A percentile compares a stretch with the other conserved stretches of the same genome.
phyloP scores from a whole-genome alignment of 2,888 invertebrate species.

The Lasioglossum pauxillum region DNA sequence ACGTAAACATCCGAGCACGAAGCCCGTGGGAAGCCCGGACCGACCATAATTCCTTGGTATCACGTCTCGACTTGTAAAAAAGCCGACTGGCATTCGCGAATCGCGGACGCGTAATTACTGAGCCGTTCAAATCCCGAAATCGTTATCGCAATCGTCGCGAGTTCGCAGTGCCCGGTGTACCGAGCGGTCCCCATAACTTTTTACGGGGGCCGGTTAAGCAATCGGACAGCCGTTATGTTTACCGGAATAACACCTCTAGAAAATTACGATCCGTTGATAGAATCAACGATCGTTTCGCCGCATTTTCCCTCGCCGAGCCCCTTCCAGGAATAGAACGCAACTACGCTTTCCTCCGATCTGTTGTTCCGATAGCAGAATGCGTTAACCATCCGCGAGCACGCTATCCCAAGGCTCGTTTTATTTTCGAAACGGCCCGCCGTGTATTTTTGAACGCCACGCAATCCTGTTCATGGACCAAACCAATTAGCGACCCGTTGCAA shows the following conservation, averaged over 20 bases:
- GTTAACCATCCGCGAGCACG: constrained; percentile 76
- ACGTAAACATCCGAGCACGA: background rate
- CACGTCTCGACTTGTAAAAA: background rate
- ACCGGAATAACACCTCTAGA: constrained; percentile 44
- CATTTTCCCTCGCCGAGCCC: constrained; percentile 18
- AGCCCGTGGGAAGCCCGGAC: background rate
- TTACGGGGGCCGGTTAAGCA: constrained; percentile 18
- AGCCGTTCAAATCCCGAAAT: constrained; percentile 18
- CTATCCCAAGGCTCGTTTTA: constrained; percentile 52
- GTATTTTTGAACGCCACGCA: constrained; percentile 41
- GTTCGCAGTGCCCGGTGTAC: constrained; percentile 9
- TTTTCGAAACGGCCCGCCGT: constrained; percentile 32
- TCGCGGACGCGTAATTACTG: background rate
- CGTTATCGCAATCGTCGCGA: background rate
- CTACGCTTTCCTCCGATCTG: constrained; percentile 64
- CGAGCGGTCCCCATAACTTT: constrained; percentile 6
- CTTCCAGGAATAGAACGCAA: constrained; percentile 62
- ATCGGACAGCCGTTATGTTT: constrained; percentile 29
- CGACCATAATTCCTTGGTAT: background rate
- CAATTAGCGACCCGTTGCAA: background rate
- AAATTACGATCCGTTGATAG: constrained; percentile 57
- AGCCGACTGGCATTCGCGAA: background rate
- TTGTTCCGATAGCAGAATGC: constrained; percentile 66
- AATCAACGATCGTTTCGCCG: constrained; percentile 53
- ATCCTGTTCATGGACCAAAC: background rate